Evolutionary conservation across 2,888 invertebrate species (phyloP).

Genomic region (Amaurobius ferox): DNA sequence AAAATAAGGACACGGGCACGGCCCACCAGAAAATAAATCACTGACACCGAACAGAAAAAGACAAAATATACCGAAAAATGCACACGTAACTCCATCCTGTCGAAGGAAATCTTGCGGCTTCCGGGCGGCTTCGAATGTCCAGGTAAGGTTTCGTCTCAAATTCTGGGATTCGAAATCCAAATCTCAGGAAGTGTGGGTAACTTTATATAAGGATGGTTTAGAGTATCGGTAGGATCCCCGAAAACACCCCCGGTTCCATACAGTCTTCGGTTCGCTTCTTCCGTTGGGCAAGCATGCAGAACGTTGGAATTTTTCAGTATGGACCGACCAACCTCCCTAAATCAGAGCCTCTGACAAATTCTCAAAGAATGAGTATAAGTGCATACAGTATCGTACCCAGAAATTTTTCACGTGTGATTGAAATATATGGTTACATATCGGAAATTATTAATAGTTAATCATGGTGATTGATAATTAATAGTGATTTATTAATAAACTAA

Average conservation of each 20-base stretch:
- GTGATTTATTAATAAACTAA: too few species aligned
- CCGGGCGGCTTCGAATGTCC: slow-evolving; percentile 56
- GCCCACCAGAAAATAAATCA: slow-evolving; percentile 16
- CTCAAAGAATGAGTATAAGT: too few species aligned
- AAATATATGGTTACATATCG: too few species aligned
- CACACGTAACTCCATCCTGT: slow-evolving; percentile 34
- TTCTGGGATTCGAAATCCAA: slow-evolving; percentile 34
- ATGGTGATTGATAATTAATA: too few species aligned
- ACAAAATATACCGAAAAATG: background rate
- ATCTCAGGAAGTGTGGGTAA: slow-evolving; percentile 68
- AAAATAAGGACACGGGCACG: slow-evolving; percentile 12
- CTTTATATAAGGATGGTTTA: slow-evolving; percentile 34
- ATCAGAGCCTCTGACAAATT: background rate
- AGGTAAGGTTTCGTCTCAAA: slow-evolving; percentile 53
- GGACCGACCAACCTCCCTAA: background rate
- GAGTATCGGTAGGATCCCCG: background rate
- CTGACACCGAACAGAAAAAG: background rate
- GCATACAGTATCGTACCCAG: too few species aligned
- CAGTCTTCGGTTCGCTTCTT: background rate
- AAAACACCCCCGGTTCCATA: slow-evolving; percentile 4
- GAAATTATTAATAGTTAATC: too few species aligned
- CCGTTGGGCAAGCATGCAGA: slow-evolving; percentile 18
- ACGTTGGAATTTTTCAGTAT: background rate
- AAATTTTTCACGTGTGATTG: too few species aligned
- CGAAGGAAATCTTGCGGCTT: slow-evolving; percentile 43